Percentiles rank a stretch among this genome's conserved stretches.
Conservation (phyloP, 2,113 vertebrate genomes). For the Pteruthius melanotis region DNA sequence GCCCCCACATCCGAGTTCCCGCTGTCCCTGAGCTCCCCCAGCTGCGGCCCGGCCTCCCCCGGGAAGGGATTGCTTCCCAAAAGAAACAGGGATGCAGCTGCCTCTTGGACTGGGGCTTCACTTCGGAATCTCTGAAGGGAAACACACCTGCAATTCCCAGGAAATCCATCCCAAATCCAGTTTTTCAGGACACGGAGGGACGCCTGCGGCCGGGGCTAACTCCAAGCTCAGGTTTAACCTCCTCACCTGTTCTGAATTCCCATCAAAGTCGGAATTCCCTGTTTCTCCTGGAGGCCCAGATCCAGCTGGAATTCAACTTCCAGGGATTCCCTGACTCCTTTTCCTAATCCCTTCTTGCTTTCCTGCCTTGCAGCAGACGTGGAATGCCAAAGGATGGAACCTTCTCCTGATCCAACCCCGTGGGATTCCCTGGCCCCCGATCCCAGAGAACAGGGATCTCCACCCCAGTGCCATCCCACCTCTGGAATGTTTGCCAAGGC, state of each 20-base stretch:
- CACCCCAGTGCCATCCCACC: accelerated
- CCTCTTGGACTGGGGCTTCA: background rate
- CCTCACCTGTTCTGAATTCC: background rate
- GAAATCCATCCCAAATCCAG: accelerated
- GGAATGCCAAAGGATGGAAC: background rate
- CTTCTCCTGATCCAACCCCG: accelerated
- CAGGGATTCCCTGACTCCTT: background rate
- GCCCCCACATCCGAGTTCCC: accelerated
- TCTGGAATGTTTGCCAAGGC: background rate
- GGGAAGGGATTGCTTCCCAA: background rate
- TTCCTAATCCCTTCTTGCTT: background rate
- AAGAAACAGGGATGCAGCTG: background rate
- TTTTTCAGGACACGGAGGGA: background rate
- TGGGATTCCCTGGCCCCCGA: background rate
- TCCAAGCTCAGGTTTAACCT: background rate
- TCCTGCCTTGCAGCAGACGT: background rate
- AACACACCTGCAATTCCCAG: background rate
- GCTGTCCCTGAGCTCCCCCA: background rate
- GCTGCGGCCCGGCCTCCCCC: accelerated
- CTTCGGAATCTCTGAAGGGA: background rate
- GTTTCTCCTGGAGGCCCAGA: background rate
- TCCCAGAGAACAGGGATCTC: accelerated
- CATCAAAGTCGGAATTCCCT: background rate
- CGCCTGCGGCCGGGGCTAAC: too few relatives aligned
- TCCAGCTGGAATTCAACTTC: background rate